phyloP scores from a whole-genome alignment of 2,797 vertebrate genomes.

The Holocentrus rufus region DNA sequence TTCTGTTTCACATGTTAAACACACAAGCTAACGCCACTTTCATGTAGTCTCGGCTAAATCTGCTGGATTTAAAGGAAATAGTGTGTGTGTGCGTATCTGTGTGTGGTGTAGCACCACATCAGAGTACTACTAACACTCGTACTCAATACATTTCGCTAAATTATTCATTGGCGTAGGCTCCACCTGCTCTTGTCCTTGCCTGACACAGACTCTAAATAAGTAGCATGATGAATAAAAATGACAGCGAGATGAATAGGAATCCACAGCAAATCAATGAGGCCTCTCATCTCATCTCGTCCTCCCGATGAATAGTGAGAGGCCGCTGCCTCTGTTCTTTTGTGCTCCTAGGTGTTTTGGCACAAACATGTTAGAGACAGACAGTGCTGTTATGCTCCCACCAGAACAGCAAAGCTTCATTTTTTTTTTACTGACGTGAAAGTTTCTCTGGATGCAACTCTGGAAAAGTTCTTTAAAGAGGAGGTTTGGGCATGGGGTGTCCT shows the following conservation, averaged over 20 bases:
- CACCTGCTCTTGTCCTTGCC: slow-evolving; percentile 63
- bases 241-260: slow-evolving; percentile 55
- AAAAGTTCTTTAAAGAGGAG: slow-evolving; percentile 29
- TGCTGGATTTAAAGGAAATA: slow-evolving; percentile 33
- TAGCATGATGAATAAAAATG: slow-evolving; percentile 58
- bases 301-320: slow-evolving; percentile 53
- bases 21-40: too few species aligned
- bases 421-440: slow-evolving; percentile 31
- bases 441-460: slow-evolving; percentile 13
- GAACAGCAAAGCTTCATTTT: slow-evolving; percentile 52
- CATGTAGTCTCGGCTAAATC: too few species aligned
- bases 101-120: slow-evolving; percentile 7
- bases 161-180: slow-evolving; percentile 44
- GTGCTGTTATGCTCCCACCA: slow-evolving; percentile 32
- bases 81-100: not conserved
- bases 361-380: slow-evolving; percentile 39
- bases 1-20: too few species aligned
- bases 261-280: slow-evolving; percentile 49
- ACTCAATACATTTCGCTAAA: slow-evolving; percentile 30
- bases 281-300: slow-evolving; percentile 57
- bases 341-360: slow-evolving; percentile 48
- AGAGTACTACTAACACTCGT: slow-evolving; percentile 36
- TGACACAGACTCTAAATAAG: slow-evolving; percentile 51
- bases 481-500: slow-evolving; percentile 39
- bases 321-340: slow-evolving; percentile 59